Evolutionary conservation across 2,888 invertebrate genomes (phyloP).

Genomic region (Alsophila aescularia): DNA sequence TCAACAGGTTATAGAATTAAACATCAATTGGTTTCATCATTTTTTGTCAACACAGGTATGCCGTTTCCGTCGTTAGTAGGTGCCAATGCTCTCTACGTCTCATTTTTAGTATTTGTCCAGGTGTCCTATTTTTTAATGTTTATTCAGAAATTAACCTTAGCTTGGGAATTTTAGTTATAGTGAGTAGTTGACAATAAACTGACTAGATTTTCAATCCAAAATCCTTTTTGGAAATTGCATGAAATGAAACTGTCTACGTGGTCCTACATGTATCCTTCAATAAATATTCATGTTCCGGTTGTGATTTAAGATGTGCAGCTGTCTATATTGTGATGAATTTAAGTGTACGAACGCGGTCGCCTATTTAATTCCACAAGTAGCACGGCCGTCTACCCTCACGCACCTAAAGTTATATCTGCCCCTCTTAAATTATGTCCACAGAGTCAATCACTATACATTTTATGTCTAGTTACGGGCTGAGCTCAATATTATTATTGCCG

Average conservation of each 20-base stretch:
- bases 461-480: slow-evolving; percentile 50
- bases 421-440: slow-evolving; percentile 42
- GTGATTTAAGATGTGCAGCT: slow-evolving; percentile 17
- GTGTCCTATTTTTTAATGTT: no score
- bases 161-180: no score
- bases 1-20: no score
- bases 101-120: no score
- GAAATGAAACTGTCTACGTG: slow-evolving; percentile 1
- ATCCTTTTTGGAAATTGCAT: background rate
- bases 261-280: slow-evolving; percentile 29
- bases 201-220: background rate
- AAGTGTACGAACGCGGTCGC: slow-evolving; percentile 25
- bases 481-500: slow-evolving; percentile 56
- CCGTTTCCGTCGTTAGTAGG: no score
- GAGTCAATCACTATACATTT: slow-evolving; percentile 48
- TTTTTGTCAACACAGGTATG: no score
- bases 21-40: no score
- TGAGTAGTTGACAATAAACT: background rate
- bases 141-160: no score
- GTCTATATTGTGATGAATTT: slow-evolving; percentile 39
- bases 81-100: no score
- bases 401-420: slow-evolving; percentile 55
- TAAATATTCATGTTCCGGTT: slow-evolving; percentile 36
- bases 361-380: slow-evolving; percentile 38
- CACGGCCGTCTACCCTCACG: slow-evolving; percentile 60